These are phyloP conservation scores for Vimba vimba DNA, from an alignment of 2,113 vertebrate genomes.

Conservation along the genomic window DNA sequence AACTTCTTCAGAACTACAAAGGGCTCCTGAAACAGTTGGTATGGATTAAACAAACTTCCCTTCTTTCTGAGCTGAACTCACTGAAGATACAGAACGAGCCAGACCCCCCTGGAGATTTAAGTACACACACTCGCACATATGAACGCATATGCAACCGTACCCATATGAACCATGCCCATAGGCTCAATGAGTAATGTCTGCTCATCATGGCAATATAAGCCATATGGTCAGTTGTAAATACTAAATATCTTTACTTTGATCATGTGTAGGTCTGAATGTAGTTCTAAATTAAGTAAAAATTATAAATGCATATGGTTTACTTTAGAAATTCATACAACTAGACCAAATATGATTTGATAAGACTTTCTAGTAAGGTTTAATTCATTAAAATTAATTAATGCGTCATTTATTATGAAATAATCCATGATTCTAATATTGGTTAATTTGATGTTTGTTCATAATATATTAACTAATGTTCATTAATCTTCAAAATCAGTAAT, in stretches of 20 bases:
- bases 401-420: neutral
- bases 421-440: neutral
- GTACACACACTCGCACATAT: conserved; percentile 27
- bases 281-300: neutral
- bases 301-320: neutral
- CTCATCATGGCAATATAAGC: conserved; percentile 24
- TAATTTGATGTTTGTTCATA: neutral
- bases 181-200: conserved; percentile 17
- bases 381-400: neutral
- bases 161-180: conserved; percentile 23
- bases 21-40: conserved; percentile 41
- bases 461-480: too few species aligned
- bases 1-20: conserved; percentile 55
- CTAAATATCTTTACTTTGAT: neutral
- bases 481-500: too few species aligned
- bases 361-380: neutral
- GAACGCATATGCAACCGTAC: conserved; percentile 3
- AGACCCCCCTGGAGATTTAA: conserved; percentile 15
- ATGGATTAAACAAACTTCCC: conserved; percentile 50
- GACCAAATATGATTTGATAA: neutral
- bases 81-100: conserved; percentile 42
- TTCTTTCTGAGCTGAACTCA: conserved; percentile 2
- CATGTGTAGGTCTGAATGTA: neutral
- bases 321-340: neutral
- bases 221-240: conserved; percentile 30